Evolutionary conservation across 2,797 vertebrate genomes (phyloP), one percentile per base, ranked within the genome.

Genomic region (Melanotaenia nigrans): DNA sequence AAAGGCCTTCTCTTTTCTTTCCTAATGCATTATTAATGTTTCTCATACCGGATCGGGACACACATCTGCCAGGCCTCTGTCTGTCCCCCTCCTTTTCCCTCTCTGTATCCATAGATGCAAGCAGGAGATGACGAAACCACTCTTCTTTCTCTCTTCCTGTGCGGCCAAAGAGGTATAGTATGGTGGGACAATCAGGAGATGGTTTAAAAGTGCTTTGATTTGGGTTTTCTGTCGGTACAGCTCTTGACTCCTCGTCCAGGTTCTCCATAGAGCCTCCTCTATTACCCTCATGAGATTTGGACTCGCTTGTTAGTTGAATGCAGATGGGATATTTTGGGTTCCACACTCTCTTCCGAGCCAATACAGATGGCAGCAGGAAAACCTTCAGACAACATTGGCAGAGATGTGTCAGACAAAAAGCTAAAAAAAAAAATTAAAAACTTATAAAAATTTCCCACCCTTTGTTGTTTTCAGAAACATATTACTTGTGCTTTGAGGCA

Each of bases 301-400:
- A 73, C 0, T n/a, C 24, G 11, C 71, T 68, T 0, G 89, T 78
- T 61, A 96, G 88, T 64, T 94, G 92, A 83, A 98, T 74, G 72
- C 96, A 97, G 90, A 97, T 96, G 75, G 97, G 96, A 78, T 97
- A 98, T 78, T 97, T 98, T 78, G 95, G 96, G 90, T 96, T 98
- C 96, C 97, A 98, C 1, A 91, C 76, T 85, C 97, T 88, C 84
- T 98, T 98, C 57, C 92, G 94, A 38, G 96, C 96, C 91, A 98
- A 85, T 66, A 86, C 89, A 30, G 91, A 76, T 1, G 96, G 97
- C 71, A 94, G 90, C 70, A 98, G 93, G 83, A 93, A 95, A 7
- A 97, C 93, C 96, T 97, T 87, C 55, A 71, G 64, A 75, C 59
- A 85, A 72, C 24, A 73, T 61, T 51, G 4, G 28, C 25, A 79